These are phyloP conservation scores for Drosophila mimica DNA, from an alignment of 2,888 invertebrate genomes.

Conservation along the genomic window DNA sequence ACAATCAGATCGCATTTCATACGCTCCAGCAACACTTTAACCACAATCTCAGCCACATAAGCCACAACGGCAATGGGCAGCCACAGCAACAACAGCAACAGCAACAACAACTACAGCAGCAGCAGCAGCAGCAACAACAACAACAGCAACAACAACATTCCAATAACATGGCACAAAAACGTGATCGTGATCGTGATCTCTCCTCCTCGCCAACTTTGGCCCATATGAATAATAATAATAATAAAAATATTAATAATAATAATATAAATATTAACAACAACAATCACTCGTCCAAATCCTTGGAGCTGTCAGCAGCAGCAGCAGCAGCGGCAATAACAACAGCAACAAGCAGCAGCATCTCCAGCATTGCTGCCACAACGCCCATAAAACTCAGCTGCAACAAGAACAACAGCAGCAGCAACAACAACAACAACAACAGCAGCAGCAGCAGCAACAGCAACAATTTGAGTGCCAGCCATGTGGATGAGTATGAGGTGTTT, in stretches of 20 bases:
- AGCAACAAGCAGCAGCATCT: conserved; percentile 51
- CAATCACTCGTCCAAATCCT: conserved; percentile 39
- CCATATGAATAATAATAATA: conserved; percentile 32
- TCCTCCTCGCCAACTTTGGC: conserved; percentile 61
- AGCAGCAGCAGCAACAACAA: conserved; percentile 54
- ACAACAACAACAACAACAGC: conserved; percentile 5
- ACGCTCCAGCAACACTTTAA: conserved; percentile 72
- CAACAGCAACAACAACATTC: conserved; percentile 77
- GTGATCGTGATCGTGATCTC: conserved; percentile 79
- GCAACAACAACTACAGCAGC: conserved; percentile 49
- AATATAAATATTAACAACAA: conserved; percentile 22
- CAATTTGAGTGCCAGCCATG: conserved; percentile 50
- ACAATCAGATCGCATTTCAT: conserved; percentile 75
- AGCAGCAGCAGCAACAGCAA: conserved; percentile 19
- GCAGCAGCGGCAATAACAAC: conserved; percentile 31
- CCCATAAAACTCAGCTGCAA: conserved; percentile 22
- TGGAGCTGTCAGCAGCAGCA: conserved; percentile 42
- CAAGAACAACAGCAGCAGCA: conserved; percentile 13
- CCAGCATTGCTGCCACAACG: conserved; percentile 42
- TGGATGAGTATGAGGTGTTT: conserved; percentile 83
- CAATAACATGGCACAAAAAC: conserved; percentile 80
- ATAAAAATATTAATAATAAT: conserved; percentile 29
- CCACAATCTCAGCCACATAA: conserved; percentile 63
- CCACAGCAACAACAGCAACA: conserved; percentile 49
- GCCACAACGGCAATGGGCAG: conserved; percentile 61